Base-by-base conservation (phyloP, 2,888 invertebrate genomes). In the Luperina testacea region DNA sequence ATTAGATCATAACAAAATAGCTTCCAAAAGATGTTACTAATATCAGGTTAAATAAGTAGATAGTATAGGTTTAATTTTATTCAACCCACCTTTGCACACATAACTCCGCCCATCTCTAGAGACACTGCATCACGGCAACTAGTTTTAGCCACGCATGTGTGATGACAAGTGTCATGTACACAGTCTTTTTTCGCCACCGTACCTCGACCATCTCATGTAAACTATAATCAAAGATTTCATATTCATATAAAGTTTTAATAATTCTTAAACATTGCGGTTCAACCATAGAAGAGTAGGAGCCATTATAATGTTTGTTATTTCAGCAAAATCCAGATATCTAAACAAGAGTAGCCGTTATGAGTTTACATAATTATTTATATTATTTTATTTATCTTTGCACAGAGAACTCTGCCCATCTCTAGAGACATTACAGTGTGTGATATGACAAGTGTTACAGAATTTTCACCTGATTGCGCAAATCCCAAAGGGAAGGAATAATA, bases 161-260 rank as follows among this genome's bases (percentile, higher is more conserved):
- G 45, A 45, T 63, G 63, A 65, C 32, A 76, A 42, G 15, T 32
- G 32, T 64, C 32, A 5, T 48, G 5, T 48, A 15, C 45, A 53
- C 8, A 24, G 72, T 72, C 75, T 80, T 86, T 88, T 87, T 83
- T 78, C 78, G 7, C 24, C 67, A 8, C 71, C 70, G 72, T 82
- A 85, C 87, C 81, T 81, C 72, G 68, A 78, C 78, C 53, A 81
- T n/a, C 4, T 59, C n/a, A 11, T n/a, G n/a, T 13, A 1, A n/a
- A 59, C n/a, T n/a, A 6, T 59, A n/a, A 59, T 59, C 59, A n/a
- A 13, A 27, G 13, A 59, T 59, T 13, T n/a, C 57, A 24, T 24
- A 24, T 57, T 24, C 57, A 57, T n/a, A n/a, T 27, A 13, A 59
- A n/a, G n/a, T 59, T 13, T 27, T 59, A 59, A 27, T 13, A n/a